Evolutionary conservation across 2,888 invertebrate species (phyloP).

Genomic region (Synergus laeviventris): DNA sequence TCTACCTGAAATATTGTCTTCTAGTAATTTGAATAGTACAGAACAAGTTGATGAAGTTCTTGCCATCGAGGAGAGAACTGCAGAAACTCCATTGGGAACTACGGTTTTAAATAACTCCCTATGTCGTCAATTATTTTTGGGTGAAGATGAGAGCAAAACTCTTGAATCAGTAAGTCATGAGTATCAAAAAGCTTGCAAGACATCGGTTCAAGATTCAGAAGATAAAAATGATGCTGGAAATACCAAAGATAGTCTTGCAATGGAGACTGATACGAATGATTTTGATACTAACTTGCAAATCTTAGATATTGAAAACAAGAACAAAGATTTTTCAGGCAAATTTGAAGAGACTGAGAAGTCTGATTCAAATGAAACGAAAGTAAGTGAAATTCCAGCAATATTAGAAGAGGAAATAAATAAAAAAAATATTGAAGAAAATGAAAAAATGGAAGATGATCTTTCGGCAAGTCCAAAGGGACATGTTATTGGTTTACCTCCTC

Average conservation of each 20-base stretch:
- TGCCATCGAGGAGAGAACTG: slow-evolving; percentile 38
- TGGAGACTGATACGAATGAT: slow-evolving; percentile 49
- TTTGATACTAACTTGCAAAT: slow-evolving; percentile 20
- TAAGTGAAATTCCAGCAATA: background rate
- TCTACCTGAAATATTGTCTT: background rate
- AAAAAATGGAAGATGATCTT: slow-evolving; percentile 37
- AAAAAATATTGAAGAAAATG: slow-evolving; percentile 1
- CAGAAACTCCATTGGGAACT: slow-evolving; percentile 51
- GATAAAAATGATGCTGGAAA: slow-evolving; percentile 38
- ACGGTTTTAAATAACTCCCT: slow-evolving; percentile 41
- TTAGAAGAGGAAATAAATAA: background rate
- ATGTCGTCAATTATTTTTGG: slow-evolving; percentile 54
- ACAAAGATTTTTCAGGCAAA: background rate
- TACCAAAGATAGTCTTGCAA: background rate
- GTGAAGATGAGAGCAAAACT: slow-evolving; percentile 42
- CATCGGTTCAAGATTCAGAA: slow-evolving; percentile 8
- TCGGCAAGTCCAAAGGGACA: slow-evolving; percentile 33
- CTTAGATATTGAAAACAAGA: background rate
- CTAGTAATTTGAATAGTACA: background rate
- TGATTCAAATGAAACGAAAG: background rate
- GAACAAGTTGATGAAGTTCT: slow-evolving; percentile 27
- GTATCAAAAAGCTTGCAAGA: slow-evolving; percentile 32
- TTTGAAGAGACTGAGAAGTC: background rate
- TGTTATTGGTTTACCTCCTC: slow-evolving; percentile 52
- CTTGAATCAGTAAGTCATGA: slow-evolving; percentile 11